These are phyloP conservation scores for Oryzias dopingdopingensis DNA, from an alignment of 2,797 vertebrate species.

Conservation along the genomic window DNA sequence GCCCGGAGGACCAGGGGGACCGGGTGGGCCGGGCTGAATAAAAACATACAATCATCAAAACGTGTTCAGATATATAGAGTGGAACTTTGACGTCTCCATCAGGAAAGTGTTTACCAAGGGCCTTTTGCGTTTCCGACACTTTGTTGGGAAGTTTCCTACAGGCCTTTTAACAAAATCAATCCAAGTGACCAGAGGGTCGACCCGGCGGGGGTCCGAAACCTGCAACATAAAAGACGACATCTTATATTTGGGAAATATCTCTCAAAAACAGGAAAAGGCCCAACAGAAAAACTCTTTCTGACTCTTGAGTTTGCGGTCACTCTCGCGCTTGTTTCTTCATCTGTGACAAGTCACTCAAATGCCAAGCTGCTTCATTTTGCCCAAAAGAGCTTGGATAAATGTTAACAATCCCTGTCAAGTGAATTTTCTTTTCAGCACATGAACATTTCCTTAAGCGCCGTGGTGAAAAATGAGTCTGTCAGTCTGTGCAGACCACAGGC, in stretches of 20 bases:
- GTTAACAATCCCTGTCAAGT: slow-evolving; percentile 64
- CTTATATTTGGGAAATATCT: slow-evolving; percentile 63
- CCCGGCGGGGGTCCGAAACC: slow-evolving; percentile 80
- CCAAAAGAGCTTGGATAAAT: slow-evolving; percentile 58
- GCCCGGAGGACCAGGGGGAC: slow-evolving; percentile 86
- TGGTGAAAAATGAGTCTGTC: slow-evolving; percentile 51
- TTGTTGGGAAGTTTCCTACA: slow-evolving; percentile 78
- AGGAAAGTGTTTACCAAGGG: slow-evolving; percentile 76
- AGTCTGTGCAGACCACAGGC: slow-evolving; percentile 47
- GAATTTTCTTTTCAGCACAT: slow-evolving; percentile 48
- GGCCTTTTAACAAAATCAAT: slow-evolving; percentile 92
- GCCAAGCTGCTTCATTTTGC: slow-evolving; percentile 56
- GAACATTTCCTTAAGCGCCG: slow-evolving; percentile 66
- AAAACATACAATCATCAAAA: slow-evolving; percentile 5
- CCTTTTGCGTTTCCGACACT: slow-evolving; percentile 88
- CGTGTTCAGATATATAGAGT: not conserved
- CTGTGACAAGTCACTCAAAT: slow-evolving; percentile 62
- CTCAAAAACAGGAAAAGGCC: slow-evolving; percentile 62
- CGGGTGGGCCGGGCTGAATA: slow-evolving; percentile 86
- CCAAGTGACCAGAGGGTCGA: slow-evolving; percentile 91
- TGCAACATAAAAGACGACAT: slow-evolving; percentile 44
- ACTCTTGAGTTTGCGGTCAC: slow-evolving; percentile 40
- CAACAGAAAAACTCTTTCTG: slow-evolving; percentile 40
- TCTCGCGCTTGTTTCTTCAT: slow-evolving; percentile 50
- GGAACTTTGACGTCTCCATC: not conserved